phyloP scores from a whole-genome alignment of 2,113 vertebrate species.

The Heterotilapia buettikoferi region DNA sequence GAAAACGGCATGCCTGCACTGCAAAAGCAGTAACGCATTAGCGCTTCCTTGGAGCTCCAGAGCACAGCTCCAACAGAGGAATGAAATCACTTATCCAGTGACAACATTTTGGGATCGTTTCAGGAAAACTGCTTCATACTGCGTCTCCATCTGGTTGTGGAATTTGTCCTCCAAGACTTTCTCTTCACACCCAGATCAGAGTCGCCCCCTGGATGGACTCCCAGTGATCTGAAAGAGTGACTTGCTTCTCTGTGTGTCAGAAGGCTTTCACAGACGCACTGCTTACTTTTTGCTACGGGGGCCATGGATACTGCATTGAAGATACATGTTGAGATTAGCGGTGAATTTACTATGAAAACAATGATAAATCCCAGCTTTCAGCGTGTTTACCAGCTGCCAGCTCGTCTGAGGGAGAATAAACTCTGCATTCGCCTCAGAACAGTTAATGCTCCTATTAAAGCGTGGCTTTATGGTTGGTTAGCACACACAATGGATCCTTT shows the following conservation, averaged over 20 bases:
- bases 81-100: not conserved
- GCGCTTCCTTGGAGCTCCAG: not conserved
- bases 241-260: not conserved
- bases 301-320: not conserved
- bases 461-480: constrained; percentile 32
- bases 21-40: not conserved
- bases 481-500: constrained; percentile 49
- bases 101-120: not conserved
- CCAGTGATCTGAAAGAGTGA: not conserved
- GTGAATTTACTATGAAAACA: constrained; percentile 51
- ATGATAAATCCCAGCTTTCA: constrained; percentile 31
- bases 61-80: not conserved
- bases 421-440: constrained; percentile 27
- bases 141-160: not conserved
- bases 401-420: constrained; percentile 15
- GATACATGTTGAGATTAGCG: constrained; percentile 32
- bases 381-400: constrained; percentile 7
- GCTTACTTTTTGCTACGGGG: not conserved
- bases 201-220: not conserved
- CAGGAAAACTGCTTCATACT: not conserved
- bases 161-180: not conserved
- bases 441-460: constrained; percentile 53
- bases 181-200: not conserved
- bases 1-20: not conserved
- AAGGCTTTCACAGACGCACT: not conserved